A percentile compares a stretch with the other conserved stretches of the same genome.
These are phyloP conservation scores for Sinhomidia bicolor DNA, from an alignment of 2,888 invertebrate species.

Conservation along the genomic window DNA sequence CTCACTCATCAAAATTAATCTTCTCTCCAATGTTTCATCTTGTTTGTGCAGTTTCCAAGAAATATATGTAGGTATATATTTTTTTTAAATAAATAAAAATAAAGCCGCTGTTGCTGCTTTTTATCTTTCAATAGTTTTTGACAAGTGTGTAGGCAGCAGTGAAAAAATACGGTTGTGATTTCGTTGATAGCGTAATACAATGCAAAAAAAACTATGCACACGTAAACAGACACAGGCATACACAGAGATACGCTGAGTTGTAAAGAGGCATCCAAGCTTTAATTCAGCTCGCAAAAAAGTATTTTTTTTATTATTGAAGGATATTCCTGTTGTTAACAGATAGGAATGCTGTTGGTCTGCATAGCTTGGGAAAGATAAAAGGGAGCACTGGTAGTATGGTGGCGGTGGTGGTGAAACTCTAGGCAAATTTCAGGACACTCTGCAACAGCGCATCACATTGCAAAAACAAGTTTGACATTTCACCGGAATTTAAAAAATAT, in stretches of 20 bases:
- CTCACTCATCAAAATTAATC: slow-evolving; percentile 29
- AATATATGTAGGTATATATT: no score
- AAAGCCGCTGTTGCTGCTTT: background rate
- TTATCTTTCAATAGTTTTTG: background rate
- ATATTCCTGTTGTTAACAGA: background rate
- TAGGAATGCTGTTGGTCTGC: background rate
- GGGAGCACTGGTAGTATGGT: no score
- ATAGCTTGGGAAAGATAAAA: background rate
- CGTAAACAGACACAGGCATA: background rate
- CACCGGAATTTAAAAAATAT: background rate
- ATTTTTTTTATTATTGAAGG: background rate
- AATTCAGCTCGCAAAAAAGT: background rate
- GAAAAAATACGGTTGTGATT: background rate
- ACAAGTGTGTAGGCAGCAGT: slow-evolving; percentile 31
- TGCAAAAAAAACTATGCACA: no score
- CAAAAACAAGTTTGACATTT: background rate
- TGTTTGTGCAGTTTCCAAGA: slow-evolving; percentile 9
- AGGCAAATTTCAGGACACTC: background rate
- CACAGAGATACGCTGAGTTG: no score
- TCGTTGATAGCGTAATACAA: background rate
- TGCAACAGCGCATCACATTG: background rate
- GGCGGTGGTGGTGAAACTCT: background rate
- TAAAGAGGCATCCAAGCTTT: no score
- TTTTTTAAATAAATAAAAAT: no score
- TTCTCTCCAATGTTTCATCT: background rate